These are phyloP conservation scores for Eurypyga helias DNA, from an alignment of 2,113 vertebrate species.

Conservation along the genomic window DNA sequence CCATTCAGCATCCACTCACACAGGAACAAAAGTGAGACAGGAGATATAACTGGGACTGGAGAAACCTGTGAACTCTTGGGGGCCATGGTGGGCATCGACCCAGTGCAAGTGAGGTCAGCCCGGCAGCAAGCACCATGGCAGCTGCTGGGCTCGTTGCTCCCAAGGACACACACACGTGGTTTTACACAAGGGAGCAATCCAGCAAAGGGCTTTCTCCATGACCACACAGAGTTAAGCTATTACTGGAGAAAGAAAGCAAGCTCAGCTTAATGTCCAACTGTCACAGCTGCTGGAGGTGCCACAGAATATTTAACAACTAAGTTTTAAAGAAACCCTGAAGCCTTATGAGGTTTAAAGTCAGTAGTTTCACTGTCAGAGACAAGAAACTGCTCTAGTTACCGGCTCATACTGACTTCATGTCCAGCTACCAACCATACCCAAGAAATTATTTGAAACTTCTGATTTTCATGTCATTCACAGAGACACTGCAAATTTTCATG, in stretches of 20 bases:
- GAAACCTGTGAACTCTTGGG: neutral
- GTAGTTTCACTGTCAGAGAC: neutral
- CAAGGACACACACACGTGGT: rapidly evolving
- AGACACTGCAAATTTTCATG: neutral
- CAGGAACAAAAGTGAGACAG: neutral
- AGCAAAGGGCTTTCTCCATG: neutral
- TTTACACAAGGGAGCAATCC: rapidly evolving
- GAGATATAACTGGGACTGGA: neutral
- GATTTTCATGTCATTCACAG: neutral
- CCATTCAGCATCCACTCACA: neutral
- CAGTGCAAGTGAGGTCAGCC: neutral
- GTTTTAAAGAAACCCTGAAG: neutral
- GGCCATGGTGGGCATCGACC: neutral
- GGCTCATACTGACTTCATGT: neutral
- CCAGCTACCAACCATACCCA: neutral
- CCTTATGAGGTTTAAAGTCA: neutral
- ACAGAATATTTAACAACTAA: neutral
- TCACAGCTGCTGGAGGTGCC: neutral
- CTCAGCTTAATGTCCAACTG: neutral
- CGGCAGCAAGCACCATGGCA: neutral
- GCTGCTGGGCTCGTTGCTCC: rapidly evolving
- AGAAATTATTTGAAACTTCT: neutral
- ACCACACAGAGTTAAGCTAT: neutral
- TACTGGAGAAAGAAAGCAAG: neutral
- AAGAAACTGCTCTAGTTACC: neutral